Evolutionary conservation across 2,113 vertebrate genomes (phyloP), one percentile per base, ranked within the genome.

Genomic region (Proterorhinus semilunaris): DNA sequence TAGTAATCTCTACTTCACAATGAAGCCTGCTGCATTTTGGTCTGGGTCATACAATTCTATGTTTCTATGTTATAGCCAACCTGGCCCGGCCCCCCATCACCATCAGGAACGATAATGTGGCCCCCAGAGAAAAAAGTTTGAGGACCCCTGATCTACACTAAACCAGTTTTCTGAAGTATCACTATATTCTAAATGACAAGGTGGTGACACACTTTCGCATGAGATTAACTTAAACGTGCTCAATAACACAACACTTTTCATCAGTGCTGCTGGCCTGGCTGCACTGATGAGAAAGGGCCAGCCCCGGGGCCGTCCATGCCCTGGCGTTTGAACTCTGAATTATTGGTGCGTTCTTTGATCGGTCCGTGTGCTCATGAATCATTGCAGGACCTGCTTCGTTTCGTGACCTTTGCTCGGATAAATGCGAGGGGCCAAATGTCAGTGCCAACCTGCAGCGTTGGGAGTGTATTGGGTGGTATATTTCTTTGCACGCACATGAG

Each of bases 361-460:
- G 67, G 21, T 81, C 61, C 66, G 46, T 42, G 11, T 10, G 49
- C 67, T 68, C 74, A 64, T 63, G 82, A 89, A 75, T 86, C 84
- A 78, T 89, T 86, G 82, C 49, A 64, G 65, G 83, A 80, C 69
- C 80, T 50, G 69, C 74, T 79, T 66, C 68, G 69, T 72, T 74
- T 67, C 69, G n/a, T 87, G 86, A 91, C 90, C 89, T 91, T 91
- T 90, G 10, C 43, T 52, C 71, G 76, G 80, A 90, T 84, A 74
- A 82, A 86, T 87, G 79, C 71, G 81, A 81, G 67, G 69, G 65
- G 79, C 80, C 75, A 88, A 88, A 90, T 87, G 90, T 85, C 87
- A 85, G 70, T 11, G 21, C 6, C 53, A 63, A 72, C 88, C 83
- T 76, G 68, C 1, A 49, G 86, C 74, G 13, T 52, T 68, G 61